Percentiles rank a stretch among this genome's conserved stretches.
phyloP scores from a whole-genome alignment of 92 coral and sea anemone genomes.

The Umimayanthus kanabou region DNA sequence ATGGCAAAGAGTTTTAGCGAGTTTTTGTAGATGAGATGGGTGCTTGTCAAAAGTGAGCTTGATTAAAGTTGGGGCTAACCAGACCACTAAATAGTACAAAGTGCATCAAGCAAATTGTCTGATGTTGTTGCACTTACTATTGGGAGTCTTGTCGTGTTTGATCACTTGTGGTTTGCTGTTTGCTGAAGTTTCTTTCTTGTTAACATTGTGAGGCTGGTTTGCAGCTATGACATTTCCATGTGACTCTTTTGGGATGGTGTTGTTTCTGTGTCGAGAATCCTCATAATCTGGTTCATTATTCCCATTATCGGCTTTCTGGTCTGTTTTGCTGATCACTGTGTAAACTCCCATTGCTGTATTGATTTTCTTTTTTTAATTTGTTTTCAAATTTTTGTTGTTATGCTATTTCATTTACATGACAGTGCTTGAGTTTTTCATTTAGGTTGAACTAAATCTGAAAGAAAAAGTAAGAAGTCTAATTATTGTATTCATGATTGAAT shows the following conservation, averaged over 20 bases:
- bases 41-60: no score
- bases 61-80: no score
- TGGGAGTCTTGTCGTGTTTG: not conserved
- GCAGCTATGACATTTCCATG: not conserved
- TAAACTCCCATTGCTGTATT: not conserved
- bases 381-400: no score
- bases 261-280: not conserved
- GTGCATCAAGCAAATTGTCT: no score
- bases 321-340: not conserved
- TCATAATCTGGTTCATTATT: not conserved
- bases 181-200: not conserved
- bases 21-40: no score
- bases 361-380: not conserved
- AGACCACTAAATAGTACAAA: no score
- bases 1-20: no score
- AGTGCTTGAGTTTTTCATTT: not conserved
- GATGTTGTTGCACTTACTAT: not conserved
- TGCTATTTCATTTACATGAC: not conserved
- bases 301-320: not conserved
- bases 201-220: not conserved
- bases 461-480: not conserved
- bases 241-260: not conserved
- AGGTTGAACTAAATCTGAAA: not conserved
- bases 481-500: no score
- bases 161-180: not conserved